Percentiles rank a stretch among this genome's conserved stretches.
Conservation (phyloP, 2,113 vertebrate species). For the Carassius gibelio region DNA sequence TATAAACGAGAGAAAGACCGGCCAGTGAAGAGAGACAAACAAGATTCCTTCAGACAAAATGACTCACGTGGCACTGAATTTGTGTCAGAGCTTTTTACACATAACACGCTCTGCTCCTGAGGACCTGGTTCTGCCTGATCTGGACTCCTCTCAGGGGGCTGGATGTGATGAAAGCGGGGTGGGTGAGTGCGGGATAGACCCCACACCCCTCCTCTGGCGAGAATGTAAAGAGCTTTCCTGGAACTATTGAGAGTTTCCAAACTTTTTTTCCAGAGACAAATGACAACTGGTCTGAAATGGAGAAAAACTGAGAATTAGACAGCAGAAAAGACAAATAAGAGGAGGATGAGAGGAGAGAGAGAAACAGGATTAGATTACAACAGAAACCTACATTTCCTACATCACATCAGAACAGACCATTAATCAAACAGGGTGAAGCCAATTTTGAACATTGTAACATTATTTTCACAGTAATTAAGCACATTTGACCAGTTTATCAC, state of each 20-base stretch:
- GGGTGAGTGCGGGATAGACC: not conserved
- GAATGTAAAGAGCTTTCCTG: conserved; percentile 19
- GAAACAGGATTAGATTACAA: conserved; percentile 13
- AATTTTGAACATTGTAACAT: not conserved
- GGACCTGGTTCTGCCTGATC: not conserved
- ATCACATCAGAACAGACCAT: not conserved
- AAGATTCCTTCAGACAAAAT: not conserved
- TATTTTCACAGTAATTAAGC: not conserved
- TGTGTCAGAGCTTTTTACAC: not conserved
- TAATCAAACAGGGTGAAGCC: not conserved
- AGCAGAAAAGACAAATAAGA: conserved; percentile 29
- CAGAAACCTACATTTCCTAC: conserved; percentile 29
- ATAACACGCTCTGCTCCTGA: not conserved
- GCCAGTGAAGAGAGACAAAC: not conserved
- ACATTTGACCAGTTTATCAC: not conserved
- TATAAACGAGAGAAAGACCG: not conserved
- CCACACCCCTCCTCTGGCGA: not conserved
- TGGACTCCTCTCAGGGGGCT: conserved; percentile 3
- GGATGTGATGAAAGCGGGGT: not conserved
- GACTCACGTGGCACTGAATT: not conserved
- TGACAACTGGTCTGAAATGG: not conserved
- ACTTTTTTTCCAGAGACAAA: not conserved
- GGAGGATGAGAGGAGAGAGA: conserved; percentile 26
- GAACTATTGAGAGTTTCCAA: conserved; percentile 11
- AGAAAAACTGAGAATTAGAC: conserved; percentile 10